Conservation (phyloP, 2,888 invertebrate species). For the Cataglyphis rosenhaueri region DNA sequence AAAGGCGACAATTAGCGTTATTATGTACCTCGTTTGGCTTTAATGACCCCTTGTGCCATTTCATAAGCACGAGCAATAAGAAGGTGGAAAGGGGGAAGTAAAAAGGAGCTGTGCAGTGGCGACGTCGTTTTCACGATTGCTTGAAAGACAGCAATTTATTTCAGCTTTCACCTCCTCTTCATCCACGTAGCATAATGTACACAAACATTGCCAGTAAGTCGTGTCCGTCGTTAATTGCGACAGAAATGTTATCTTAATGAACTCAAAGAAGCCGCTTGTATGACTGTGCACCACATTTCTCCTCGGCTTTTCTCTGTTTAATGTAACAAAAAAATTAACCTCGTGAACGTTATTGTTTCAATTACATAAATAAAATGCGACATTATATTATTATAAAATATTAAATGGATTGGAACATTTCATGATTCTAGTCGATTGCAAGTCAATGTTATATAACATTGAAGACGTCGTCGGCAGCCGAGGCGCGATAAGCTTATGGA, state of each 20-base stretch:
- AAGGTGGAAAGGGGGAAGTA: conserved; percentile 11
- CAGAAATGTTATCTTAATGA: conserved; percentile 32
- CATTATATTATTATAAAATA: neutral
- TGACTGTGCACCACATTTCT: neutral
- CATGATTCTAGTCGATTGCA: neutral
- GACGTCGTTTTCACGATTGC: conserved; percentile 42
- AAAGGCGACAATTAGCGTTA: conserved; percentile 58
- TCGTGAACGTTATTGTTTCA: neutral
- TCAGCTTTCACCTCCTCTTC: conserved; percentile 32
- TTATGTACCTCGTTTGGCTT: conserved; percentile 42
- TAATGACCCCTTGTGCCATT: conserved; percentile 38
- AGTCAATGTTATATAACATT: neutral
- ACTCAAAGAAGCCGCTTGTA: conserved; percentile 5
- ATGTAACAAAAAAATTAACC: neutral
- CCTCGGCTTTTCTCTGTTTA: neutral
- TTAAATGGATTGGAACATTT: neutral
- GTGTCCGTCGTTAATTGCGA: conserved; percentile 18
- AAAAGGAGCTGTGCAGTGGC: conserved; percentile 40
- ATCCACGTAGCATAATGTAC: conserved; percentile 23
- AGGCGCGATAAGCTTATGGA: conserved; percentile 20
- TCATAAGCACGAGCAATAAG: conserved; percentile 26
- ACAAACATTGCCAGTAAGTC: conserved; percentile 28
- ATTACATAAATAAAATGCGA: neutral
- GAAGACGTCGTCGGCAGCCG: neutral
- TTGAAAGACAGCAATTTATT: conserved; percentile 44